These are phyloP conservation scores for Helicoverpa zea DNA, from an alignment of 1,140 invertebrate species.

Conservation along the genomic window DNA sequence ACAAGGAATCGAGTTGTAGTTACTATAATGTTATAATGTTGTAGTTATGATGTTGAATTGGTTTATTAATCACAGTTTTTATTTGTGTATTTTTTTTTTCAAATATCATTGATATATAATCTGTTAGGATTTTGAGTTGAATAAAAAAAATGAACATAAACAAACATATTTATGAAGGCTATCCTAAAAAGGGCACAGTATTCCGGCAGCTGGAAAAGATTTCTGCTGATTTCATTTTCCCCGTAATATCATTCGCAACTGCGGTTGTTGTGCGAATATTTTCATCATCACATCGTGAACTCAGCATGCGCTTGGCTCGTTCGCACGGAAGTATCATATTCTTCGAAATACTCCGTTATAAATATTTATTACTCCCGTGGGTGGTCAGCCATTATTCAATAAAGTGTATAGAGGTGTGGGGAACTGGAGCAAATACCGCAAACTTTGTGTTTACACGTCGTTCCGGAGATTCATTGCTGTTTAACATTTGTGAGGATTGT, in stretches of 20 bases:
- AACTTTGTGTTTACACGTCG: conserved; percentile 42
- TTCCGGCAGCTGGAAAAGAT: no score
- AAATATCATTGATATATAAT: not conserved
- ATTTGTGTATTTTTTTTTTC: not conserved
- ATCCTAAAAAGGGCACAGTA: no score
- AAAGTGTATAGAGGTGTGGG: conserved; percentile 50
- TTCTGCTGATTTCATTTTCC: no score
- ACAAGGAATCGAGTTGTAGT: not conserved
- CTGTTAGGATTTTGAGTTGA: no score
- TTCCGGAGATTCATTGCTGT: conserved; percentile 21
- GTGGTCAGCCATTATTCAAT: conserved; percentile 60
- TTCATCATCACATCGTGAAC: conserved; percentile 22
- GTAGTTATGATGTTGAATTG: not conserved
- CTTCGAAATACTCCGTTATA: conserved; percentile 56
- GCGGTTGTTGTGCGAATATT: conserved; percentile 20
- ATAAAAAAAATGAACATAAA: no score
- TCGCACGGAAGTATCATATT: conserved; percentile 57
- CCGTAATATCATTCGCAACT: not conserved
- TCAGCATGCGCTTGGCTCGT: conserved; percentile 44
- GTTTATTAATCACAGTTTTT: not conserved
- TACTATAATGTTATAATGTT: no score
- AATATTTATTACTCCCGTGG: conserved; percentile 58
- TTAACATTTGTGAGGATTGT: not conserved
- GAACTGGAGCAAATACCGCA: conserved; percentile 49
- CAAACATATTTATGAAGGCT: no score